Evolutionary conservation across 2,888 invertebrate species (phyloP), one percentile per base, ranked within the genome.

Genomic region (Cetonia aurata): DNA sequence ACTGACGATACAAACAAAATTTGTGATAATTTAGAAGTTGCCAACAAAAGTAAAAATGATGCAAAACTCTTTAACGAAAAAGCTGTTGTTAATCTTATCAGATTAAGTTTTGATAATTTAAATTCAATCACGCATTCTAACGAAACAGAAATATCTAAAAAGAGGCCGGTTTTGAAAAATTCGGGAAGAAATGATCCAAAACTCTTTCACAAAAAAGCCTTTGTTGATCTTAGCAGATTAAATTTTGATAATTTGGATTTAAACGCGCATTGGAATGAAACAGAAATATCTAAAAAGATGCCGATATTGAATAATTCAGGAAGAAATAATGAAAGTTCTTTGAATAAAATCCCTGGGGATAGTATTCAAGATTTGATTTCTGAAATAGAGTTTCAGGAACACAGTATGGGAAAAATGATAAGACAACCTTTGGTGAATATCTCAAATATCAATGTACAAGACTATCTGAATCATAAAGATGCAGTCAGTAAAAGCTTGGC

Each of bases 301-400:
- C 46, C 59, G n/a, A n/a, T 60, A n/a, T n/a, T 31, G 8, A 60
- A 60, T 60, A 46, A 46, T 48, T 31, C 60, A 3, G 8, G 0
- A 1, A 33, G n/a, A 6, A 10, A 60, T 46, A 44, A 46, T 13
- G 60, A 60, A 31, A 31, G 13, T 13, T 60, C 12, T 33, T 60
- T 46, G 6, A 13, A 48, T 60, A 46, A 25, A 2, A 6, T 31
- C 1, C 9, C 10, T 50, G 6, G 9, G 15, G 50, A 1, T 50
- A 19, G 12, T 50, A 50, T 6, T 3, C 6, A 13, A 15, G 25
- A 19, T 17, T 25, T 12, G 25, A 19, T 6, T 10, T 52, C 19
- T 52, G 25, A 6, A n/a, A 48, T 8, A 10, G 25, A 0, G 6
- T 17, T 42, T 52, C 52, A 3, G 25, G 17, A 19, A 12, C 1